Percentiles rank a stretch among this genome's conserved stretches.
phyloP scores from a whole-genome alignment of 2,888 invertebrate species.

The Apamea crenata region DNA sequence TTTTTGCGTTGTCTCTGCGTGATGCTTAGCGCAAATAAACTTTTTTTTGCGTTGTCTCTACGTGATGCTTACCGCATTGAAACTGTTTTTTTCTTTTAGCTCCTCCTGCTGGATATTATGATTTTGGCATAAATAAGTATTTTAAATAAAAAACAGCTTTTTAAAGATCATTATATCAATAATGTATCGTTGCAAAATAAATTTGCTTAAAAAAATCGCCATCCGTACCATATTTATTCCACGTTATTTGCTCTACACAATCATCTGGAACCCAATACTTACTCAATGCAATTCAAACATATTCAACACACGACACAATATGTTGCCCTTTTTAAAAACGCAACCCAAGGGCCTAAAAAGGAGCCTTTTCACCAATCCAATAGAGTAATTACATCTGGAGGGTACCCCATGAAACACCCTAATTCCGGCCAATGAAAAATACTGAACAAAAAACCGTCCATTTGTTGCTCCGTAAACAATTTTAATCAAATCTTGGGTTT shows the following conservation, averaged over 20 bases:
- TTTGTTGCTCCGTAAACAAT: conserved; percentile 77
- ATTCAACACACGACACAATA: conserved; percentile 64
- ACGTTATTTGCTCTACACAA: background rate
- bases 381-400: conserved; percentile 82
- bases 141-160: background rate
- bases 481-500: conserved; percentile 77
- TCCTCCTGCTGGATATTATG: background rate
- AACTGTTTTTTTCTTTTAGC: background rate
- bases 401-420: conserved; percentile 74
- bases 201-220: background rate
- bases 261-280: conserved; percentile 39
- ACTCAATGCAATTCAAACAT: conserved; percentile 58
- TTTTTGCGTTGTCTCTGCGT: background rate
- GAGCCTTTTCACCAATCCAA: conserved; percentile 77
- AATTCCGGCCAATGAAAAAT: conserved; percentile 77
- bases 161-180: background rate
- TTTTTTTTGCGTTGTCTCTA: background rate
- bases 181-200: background rate
- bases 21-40: too few species aligned
- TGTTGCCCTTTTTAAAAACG: conserved; percentile 54
- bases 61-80: too few species aligned
- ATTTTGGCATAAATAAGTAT: background rate
- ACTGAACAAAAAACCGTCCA: conserved; percentile 68
- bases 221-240: background rate
- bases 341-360: conserved; percentile 64